These are phyloP conservation scores for Rhagologus leucostigma DNA, from an alignment of 2,113 vertebrate genomes.

Conservation along the genomic window DNA sequence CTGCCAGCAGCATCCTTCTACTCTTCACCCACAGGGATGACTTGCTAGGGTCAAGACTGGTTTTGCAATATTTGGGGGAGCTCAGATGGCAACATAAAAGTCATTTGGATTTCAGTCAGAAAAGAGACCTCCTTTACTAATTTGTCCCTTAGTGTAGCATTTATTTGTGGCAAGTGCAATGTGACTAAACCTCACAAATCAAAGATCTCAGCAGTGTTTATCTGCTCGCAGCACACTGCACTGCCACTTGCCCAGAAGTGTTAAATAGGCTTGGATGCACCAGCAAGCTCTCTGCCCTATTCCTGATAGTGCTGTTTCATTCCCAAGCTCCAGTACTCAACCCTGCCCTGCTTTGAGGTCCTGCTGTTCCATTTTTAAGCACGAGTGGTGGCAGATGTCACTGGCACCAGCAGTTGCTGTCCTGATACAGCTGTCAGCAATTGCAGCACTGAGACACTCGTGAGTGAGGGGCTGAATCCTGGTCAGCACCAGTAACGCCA, in stretches of 20 bases:
- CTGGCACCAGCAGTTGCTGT: background rate
- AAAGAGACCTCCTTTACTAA: background rate
- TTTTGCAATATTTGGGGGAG: background rate
- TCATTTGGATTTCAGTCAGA: background rate
- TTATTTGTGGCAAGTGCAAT: background rate
- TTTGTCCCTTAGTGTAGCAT: background rate
- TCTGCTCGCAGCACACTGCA: background rate
- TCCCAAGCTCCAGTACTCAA: background rate
- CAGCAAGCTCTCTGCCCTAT: background rate
- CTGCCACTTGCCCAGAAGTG: background rate
- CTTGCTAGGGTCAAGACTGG: background rate
- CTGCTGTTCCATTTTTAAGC: background rate
- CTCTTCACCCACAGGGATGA: background rate
- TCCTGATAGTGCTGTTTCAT: background rate
- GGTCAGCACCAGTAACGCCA: background rate
- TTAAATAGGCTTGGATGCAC: background rate
- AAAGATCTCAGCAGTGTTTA: background rate
- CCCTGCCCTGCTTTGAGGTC: background rate
- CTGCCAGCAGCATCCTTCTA: background rate
- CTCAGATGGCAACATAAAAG: background rate
- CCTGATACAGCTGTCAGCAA: background rate
- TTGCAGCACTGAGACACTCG: rapidly evolving
- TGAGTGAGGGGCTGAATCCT: background rate
- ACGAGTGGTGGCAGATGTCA: background rate
- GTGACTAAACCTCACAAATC: background rate